Percentiles rank a stretch among this genome's conserved stretches.
Evolutionary conservation across 1,140 invertebrate genomes (phyloP).

Genomic region (Lethocerus indicus): DNA sequence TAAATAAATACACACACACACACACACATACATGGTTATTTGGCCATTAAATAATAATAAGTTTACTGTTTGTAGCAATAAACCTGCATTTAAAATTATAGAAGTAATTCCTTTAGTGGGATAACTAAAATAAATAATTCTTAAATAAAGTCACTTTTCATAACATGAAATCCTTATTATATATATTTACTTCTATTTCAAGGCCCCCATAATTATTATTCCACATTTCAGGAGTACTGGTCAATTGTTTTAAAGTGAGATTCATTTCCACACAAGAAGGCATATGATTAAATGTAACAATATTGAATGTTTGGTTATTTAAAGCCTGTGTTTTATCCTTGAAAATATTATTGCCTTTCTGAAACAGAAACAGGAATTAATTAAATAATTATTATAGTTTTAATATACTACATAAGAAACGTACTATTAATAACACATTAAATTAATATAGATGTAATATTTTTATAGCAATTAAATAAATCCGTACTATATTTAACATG

Average conservation of each 20-base stretch:
- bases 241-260: conserved; percentile 14
- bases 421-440: too few species aligned
- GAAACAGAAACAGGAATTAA: conserved; percentile 27
- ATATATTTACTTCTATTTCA: conserved; percentile 37
- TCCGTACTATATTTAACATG: too few species aligned
- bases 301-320: conserved; percentile 31
- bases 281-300: conserved; percentile 49
- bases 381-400: neutral
- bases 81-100: neutral
- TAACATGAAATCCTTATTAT: neutral
- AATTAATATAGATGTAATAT: too few species aligned
- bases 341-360: conserved; percentile 18
- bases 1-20: neutral
- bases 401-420: too few species aligned
- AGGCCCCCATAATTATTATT: conserved; percentile 25
- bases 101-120: neutral
- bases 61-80: neutral
- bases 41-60: conserved; percentile 18
- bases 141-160: neutral
- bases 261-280: conserved; percentile 27
- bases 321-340: conserved; percentile 38
- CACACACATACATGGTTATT: conserved; percentile 5
- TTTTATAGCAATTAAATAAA: neutral
- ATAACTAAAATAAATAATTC: neutral
- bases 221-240: too few species aligned